Percentiles rank a stretch among this genome's conserved stretches.
Conservation (phyloP, 2,888 invertebrate species). For the Beris morrisii region DNA sequence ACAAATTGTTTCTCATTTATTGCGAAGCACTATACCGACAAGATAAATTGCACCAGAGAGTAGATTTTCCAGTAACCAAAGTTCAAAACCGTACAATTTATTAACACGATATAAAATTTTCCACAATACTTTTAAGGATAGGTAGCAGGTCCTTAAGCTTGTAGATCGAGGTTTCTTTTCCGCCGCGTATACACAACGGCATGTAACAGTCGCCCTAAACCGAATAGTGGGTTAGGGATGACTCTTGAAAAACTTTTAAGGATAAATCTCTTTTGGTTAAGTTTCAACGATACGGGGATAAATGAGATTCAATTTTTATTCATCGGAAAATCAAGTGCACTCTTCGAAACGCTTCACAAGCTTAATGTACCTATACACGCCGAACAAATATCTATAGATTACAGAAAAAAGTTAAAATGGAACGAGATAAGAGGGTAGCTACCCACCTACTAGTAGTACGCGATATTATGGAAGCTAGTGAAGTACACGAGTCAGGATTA, state of each 20-base stretch:
- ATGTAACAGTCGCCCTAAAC: slow-evolving; percentile 1
- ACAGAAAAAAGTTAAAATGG: neutral
- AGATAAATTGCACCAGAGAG: slow-evolving; percentile 28
- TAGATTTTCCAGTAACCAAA: slow-evolving; percentile 37
- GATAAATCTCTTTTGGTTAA: slow-evolving; percentile 34
- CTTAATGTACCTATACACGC: slow-evolving; percentile 6
- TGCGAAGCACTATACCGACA: slow-evolving; percentile 14
- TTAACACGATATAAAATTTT: slow-evolving; percentile 30
- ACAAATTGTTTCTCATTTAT: slow-evolving; percentile 35
- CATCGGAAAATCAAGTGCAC: slow-evolving; percentile 34
- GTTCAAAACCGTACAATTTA: slow-evolving; percentile 35
- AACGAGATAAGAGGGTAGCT: neutral
- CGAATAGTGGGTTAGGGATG: slow-evolving; percentile 9
- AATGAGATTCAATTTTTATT: slow-evolving; percentile 36
- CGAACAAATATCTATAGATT: neutral
- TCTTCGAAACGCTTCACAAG: neutral
- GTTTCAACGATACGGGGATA: slow-evolving; percentile 35
- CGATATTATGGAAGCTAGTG: neutral
- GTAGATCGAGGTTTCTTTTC: neutral
- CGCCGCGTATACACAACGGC: neutral
- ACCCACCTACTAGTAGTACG: no score
- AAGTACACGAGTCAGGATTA: neutral
- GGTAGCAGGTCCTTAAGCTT: neutral
- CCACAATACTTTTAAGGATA: slow-evolving; percentile 10
- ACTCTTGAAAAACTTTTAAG: slow-evolving; percentile 20